Percentiles rank a stretch among this genome's conserved stretches.
These are phyloP conservation scores for Achatina immaculata DNA, from an alignment of 1,140 invertebrate genomes.

Conservation along the genomic window DNA sequence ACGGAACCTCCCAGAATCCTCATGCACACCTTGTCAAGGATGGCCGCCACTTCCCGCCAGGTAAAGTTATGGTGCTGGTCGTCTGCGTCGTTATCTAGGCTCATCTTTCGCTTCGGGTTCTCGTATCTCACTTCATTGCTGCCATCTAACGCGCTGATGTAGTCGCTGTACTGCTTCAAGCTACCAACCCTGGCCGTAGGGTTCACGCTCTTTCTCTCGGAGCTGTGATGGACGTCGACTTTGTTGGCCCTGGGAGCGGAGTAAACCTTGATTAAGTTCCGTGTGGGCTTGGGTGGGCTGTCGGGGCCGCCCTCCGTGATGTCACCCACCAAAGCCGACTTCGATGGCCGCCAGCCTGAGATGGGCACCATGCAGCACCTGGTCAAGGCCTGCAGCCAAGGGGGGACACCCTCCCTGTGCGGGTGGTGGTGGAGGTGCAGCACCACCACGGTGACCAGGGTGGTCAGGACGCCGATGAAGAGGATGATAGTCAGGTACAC, in stretches of 20 bases:
- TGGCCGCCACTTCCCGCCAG: slow-evolving; percentile 3
- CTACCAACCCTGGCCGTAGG: background rate
- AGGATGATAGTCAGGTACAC: slow-evolving; percentile 26
- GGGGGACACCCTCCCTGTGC: background rate
- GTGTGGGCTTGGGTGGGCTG: background rate
- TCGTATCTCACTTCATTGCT: background rate
- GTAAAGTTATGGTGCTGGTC: background rate
- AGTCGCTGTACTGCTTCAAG: background rate
- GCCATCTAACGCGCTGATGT: background rate
- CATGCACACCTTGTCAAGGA: background rate
- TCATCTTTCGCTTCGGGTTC: background rate
- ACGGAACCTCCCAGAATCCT: slow-evolving; percentile 12
- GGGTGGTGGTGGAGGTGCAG: background rate
- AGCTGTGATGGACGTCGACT: background rate
- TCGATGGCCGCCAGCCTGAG: background rate
- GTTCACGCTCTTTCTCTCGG: background rate
- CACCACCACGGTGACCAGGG: background rate
- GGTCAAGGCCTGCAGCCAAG: background rate
- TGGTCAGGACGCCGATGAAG: slow-evolving; percentile 1
- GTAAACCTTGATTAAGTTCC: background rate
- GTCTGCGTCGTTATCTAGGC: background rate
- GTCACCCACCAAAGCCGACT: too few species aligned
- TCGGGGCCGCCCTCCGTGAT: background rate
- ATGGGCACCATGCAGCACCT: slow-evolving; percentile 2
- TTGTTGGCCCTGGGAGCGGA: background rate